Base-by-base conservation (phyloP, 2,888 invertebrate genomes). In the Tetrapedia diversipes region DNA sequence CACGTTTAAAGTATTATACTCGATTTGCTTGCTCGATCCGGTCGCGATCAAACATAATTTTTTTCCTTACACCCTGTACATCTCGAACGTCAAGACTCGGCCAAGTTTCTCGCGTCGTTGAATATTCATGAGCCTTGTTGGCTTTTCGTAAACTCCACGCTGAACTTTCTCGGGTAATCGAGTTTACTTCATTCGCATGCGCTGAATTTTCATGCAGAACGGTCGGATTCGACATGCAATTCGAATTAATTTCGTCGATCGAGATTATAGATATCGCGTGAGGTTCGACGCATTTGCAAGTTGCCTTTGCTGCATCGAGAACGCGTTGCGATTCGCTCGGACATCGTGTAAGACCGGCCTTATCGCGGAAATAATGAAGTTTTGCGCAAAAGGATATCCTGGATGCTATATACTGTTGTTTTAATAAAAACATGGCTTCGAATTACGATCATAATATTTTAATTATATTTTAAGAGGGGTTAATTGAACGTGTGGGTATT, bases 111-210 rank as follows among this genome's bases (percentile, higher is more conserved):
- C 77, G 37, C 16, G 1, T 39, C 39, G 39, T 1, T 74, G 75
- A 65, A 77, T 74, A 77, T 74, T 77, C 74, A 77, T 69, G 61
- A 51, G 49, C 61, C 29, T 8, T 43, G 53, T 19, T 47, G 54
- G 22, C 41, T 77, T 75, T 74, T 75, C 63, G 71, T 71, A 59
- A 75, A 71, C 41, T 39, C 39, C 4, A 16, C 10, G n/a, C 37
- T 60, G 57, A 65, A 71, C 71, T 65, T 65, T 60, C 75, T 56
- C 65, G 41, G 1, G 32, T 49, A 49, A 75, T 75, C 71, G 37
- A 10, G 19, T 34, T 54, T 41, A 41, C 49, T 27, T 34, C 19
- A 47, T 27, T 27, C 32, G 43, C 8, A 22, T 27, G 53, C 32
- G 49, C 10, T 45, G 51, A 47, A 74, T 59, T 53, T 64, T 53